Percentiles rank a stretch among this genome's conserved stretches.
These are phyloP conservation scores for Diadegma fenestrale DNA, from an alignment of 2,888 invertebrate species.

Conservation along the genomic window DNA sequence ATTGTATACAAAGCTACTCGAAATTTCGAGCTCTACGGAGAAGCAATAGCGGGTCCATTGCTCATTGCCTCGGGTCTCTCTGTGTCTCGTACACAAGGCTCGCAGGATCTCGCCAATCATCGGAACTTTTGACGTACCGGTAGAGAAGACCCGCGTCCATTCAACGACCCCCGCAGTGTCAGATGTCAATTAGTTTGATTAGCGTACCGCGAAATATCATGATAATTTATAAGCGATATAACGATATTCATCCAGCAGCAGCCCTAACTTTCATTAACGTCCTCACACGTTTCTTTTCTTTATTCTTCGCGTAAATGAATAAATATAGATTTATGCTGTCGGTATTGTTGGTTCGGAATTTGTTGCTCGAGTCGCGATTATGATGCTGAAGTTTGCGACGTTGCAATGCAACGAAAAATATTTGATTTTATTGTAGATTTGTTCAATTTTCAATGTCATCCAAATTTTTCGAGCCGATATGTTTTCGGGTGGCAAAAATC, in stretches of 20 bases:
- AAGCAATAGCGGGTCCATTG: background rate
- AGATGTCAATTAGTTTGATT: constrained; percentile 68
- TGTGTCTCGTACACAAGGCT: constrained; percentile 49
- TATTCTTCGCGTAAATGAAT: background rate
- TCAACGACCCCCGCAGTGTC: constrained; percentile 50
- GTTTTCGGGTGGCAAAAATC: too few species aligned
- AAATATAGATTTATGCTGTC: background rate
- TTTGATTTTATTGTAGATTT: too few species aligned
- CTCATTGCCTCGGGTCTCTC: constrained; percentile 30
- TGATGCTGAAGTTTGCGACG: too few species aligned
- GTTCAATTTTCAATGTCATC: too few species aligned
- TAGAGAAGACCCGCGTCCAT: constrained; percentile 21
- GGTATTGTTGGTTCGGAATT: too few species aligned
- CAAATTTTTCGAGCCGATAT: too few species aligned
- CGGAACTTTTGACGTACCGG: constrained; percentile 21
- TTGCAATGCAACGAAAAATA: too few species aligned
- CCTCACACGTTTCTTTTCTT: constrained; percentile 44
- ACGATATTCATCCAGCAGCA: background rate
- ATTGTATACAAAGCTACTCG: constrained; percentile 19
- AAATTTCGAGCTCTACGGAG: constrained; percentile 39
- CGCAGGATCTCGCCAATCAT: constrained; percentile 63
- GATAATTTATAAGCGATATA: constrained; percentile 42
- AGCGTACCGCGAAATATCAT: constrained; percentile 60
- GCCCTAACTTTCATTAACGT: constrained; percentile 51
- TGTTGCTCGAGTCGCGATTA: too few species aligned